Conservation (phyloP, 2,888 invertebrate genomes). For the Sinopyrophorus schimmeli region DNA sequence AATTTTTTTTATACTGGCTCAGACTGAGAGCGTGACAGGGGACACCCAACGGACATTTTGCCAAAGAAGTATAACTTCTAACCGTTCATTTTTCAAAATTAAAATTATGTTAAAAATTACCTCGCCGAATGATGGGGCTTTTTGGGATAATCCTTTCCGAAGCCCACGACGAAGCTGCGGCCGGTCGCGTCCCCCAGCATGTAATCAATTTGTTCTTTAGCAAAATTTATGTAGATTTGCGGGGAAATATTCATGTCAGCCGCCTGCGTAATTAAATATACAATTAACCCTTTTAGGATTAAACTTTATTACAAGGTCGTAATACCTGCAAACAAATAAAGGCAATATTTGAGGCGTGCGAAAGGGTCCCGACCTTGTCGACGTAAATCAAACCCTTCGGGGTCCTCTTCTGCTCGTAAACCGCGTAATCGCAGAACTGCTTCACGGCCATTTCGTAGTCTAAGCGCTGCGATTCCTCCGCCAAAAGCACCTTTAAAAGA, state of each 20-base stretch:
- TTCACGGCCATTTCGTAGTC: conserved; percentile 54
- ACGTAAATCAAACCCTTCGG: conserved; percentile 60
- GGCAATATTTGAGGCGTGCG: conserved; percentile 61
- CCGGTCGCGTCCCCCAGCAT: conserved; percentile 60
- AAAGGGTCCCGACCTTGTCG: conserved; percentile 59
- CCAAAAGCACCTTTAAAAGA: conserved; percentile 54
- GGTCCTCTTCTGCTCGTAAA: conserved; percentile 55
- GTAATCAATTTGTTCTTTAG: conserved; percentile 60
- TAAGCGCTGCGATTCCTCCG: conserved; percentile 53
- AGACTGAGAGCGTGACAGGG: too few relatives aligned
- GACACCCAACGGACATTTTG: too few relatives aligned
- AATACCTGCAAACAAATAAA: conserved; percentile 59
- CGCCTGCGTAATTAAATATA: conserved; percentile 41
- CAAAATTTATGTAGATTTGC: conserved; percentile 56
- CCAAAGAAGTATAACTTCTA: too few relatives aligned
- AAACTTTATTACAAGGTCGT: conserved; percentile 5
- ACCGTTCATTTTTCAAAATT: too few relatives aligned
- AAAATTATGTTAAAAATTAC: conserved; percentile 32
- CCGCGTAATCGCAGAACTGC: conserved; percentile 59
- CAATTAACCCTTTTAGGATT: conserved; percentile 4
- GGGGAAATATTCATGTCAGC: conserved; percentile 49
- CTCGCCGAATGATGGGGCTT: conserved; percentile 61
- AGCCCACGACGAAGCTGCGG: conserved; percentile 61
- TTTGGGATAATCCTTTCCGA: conserved; percentile 58
- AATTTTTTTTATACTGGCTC: too few relatives aligned